These are phyloP conservation scores for Chloropsis cyanopogon DNA, from an alignment of 2,113 vertebrate species.

Conservation along the genomic window DNA sequence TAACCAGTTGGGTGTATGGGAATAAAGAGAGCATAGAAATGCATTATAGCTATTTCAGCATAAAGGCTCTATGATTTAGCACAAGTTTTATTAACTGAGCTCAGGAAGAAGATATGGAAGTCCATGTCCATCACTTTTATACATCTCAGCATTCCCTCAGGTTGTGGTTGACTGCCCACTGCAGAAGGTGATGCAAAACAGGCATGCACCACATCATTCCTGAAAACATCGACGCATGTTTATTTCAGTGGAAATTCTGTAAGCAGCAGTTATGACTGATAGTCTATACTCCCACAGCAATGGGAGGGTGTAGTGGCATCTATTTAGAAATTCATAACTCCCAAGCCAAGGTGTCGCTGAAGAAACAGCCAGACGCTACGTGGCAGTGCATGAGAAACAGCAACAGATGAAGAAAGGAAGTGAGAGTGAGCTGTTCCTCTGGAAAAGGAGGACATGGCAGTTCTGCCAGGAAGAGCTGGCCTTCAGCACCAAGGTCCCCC, in stretches of 20 bases:
- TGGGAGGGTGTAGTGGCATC: neutral
- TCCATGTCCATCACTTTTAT: neutral
- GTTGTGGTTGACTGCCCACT: neutral
- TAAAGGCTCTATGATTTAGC: neutral
- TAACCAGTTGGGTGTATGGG: neutral
- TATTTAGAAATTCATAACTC: neutral
- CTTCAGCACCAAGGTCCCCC: neutral
- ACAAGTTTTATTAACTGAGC: neutral
- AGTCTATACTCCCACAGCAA: neutral
- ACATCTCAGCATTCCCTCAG: neutral
- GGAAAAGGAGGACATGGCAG: neutral
- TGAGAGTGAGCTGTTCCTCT: neutral
- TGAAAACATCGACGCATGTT: rapidly evolving
- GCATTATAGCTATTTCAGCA: neutral
- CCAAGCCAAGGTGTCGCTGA: neutral
- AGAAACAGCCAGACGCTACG: rapidly evolving
- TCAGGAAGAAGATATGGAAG: neutral
- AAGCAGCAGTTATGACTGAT: neutral
- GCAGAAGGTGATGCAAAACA: neutral
- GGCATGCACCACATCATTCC: rapidly evolving
- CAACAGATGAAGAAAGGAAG: neutral
- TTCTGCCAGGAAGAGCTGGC: neutral
- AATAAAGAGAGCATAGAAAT: neutral
- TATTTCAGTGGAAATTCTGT: neutral
- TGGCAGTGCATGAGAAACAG: neutral